Conservation (phyloP, 2,888 invertebrate species). For the Euphydryas editha region DNA sequence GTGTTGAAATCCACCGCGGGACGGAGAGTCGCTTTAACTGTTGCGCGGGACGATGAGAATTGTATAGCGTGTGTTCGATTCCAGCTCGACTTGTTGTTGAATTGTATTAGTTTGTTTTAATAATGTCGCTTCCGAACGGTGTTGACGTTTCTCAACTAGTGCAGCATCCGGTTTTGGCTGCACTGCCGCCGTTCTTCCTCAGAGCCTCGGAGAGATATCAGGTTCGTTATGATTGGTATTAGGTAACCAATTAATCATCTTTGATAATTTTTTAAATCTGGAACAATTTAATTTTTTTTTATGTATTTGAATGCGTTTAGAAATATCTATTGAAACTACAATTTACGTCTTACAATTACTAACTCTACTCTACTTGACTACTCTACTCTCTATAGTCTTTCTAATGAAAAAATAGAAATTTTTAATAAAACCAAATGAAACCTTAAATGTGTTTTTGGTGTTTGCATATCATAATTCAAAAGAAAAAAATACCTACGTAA, state of each 20-base stretch:
- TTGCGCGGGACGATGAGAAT: constrained; percentile 46
- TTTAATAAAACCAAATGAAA: too few relatives aligned
- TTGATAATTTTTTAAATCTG: background rate
- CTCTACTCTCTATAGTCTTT: too few relatives aligned
- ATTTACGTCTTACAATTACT: too few relatives aligned
- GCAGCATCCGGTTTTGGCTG: constrained; percentile 93
- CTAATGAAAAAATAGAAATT: too few relatives aligned
- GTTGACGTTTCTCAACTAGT: constrained; percentile 94
- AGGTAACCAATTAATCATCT: background rate
- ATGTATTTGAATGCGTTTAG: too few relatives aligned
- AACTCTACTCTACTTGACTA: too few relatives aligned
- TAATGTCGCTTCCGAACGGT: constrained; percentile 93
- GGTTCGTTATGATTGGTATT: constrained; percentile 46
- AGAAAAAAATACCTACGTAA: too few relatives aligned
- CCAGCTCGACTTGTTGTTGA: background rate
- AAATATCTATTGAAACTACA: too few relatives aligned
- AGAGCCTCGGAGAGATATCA: constrained; percentile 96
- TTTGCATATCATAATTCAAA: too few relatives aligned
- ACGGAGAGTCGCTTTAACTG: constrained; percentile 62
- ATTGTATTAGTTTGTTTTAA: constrained; percentile 51
- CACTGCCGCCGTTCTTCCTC: constrained; percentile 93
- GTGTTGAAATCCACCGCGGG: constrained; percentile 67
- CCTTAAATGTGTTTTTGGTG: too few relatives aligned
- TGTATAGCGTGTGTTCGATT: constrained; percentile 35
- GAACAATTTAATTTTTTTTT: too few relatives aligned